These are phyloP conservation scores for Calliphora vicina DNA, from an alignment of 1,140 invertebrate species.

Conservation along the genomic window DNA sequence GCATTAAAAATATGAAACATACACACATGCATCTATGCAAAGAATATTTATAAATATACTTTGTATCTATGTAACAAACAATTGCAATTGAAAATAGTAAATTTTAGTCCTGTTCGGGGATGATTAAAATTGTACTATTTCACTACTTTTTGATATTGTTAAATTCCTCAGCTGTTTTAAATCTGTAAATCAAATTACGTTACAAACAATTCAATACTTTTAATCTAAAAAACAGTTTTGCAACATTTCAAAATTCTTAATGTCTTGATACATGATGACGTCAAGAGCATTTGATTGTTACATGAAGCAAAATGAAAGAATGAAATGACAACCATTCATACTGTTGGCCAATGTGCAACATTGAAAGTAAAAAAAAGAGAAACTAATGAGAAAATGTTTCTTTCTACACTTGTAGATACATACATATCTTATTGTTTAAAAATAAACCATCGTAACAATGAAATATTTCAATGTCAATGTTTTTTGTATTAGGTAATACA, in stretches of 20 bases:
- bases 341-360: not conserved
- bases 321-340: not conserved
- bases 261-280: not conserved
- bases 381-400: not conserved
- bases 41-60: too few species aligned
- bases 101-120: too few species aligned
- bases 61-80: too few species aligned
- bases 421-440: not conserved
- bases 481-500: not conserved
- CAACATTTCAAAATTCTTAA: not conserved
- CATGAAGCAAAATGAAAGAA: not conserved
- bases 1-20: not conserved
- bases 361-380: not conserved
- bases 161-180: too few species aligned
- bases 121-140: too few species aligned
- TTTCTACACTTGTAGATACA: not conserved
- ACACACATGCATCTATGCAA: too few species aligned
- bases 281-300: not conserved
- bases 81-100: too few species aligned
- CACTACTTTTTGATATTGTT: too few species aligned
- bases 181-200: too few species aligned
- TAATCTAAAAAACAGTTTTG: too few species aligned
- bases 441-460: conserved; percentile 7
- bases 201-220: too few species aligned
- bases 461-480: conserved; percentile 6